Percentiles rank a stretch among this genome's conserved stretches.
Evolutionary conservation across 1,140 invertebrate genomes (phyloP).

Genomic region (Parasteatoda tepidariorum): DNA sequence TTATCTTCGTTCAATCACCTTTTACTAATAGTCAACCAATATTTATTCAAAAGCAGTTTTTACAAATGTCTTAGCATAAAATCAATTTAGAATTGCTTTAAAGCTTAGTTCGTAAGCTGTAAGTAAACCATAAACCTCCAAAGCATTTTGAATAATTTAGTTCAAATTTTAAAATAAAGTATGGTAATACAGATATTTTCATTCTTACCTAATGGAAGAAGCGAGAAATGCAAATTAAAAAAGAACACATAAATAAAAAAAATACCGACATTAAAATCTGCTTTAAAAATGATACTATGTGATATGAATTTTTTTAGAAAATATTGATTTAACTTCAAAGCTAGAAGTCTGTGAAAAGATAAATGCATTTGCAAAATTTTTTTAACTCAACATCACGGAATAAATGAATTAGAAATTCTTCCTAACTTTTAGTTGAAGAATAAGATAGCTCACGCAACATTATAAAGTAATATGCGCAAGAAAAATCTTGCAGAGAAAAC

Average conservation of each 20-base stretch:
- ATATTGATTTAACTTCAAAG: slow-evolving; percentile 17
- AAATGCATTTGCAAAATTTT: slow-evolving; percentile 15
- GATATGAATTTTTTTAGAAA: slow-evolving; percentile 23
- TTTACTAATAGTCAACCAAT: too few species aligned
- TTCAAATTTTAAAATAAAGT: too few species aligned
- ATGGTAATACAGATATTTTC: too few species aligned
- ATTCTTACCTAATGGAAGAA: too few species aligned
- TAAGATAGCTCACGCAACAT: slow-evolving; percentile 41
- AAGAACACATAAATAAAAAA: not conserved
- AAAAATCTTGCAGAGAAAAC: slow-evolving; percentile 26
- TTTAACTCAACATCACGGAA: slow-evolving; percentile 26
- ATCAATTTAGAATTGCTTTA: too few species aligned
- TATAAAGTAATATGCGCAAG: not conserved
- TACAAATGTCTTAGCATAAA: too few species aligned
- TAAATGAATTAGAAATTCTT: slow-evolving; percentile 54
- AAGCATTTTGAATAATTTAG: too few species aligned
- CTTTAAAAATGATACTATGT: not conserved
- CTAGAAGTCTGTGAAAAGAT: not conserved
- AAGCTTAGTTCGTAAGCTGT: too few species aligned
- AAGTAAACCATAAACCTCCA: too few species aligned
- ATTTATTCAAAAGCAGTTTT: too few species aligned
- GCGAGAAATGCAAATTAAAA: not conserved
- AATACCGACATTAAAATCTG: not conserved
- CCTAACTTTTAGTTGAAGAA: slow-evolving; percentile 28
- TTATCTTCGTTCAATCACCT: too few species aligned